Percentiles rank a stretch among this genome's conserved stretches.
Evolutionary conservation across 2,113 vertebrate genomes (phyloP).

Genomic region (Thalassarche chlororhynchos): DNA sequence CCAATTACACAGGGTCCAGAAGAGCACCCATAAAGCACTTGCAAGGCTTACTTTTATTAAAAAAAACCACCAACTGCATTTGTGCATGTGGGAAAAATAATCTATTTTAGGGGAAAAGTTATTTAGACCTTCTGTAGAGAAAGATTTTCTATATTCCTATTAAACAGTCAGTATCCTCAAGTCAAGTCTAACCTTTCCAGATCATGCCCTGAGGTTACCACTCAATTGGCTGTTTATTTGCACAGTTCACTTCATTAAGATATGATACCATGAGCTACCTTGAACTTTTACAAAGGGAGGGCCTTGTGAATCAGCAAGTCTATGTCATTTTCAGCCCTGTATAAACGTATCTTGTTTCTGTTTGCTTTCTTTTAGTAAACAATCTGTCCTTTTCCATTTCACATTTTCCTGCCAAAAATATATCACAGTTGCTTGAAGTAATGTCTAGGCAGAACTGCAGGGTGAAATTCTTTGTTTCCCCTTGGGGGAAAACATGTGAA

Average conservation of each 20-base stretch:
- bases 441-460: not conserved
- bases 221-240: conserved; percentile 9
- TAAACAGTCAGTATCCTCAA: conserved; percentile 33
- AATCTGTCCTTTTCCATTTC: conserved; percentile 5
- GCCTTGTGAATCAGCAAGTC: not conserved
- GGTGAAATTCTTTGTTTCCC: not conserved
- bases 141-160: not conserved
- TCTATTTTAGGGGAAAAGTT: not conserved
- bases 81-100: not conserved
- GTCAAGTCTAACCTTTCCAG: conserved; percentile 38
- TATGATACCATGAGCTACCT: not conserved
- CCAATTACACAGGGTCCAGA: not conserved
- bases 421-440: not conserved
- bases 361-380: conserved; percentile 28
- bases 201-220: conserved; percentile 4
- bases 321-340: not conserved
- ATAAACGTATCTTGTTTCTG: not conserved
- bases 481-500: not conserved
- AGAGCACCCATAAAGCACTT: not conserved
- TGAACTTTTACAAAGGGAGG: not conserved
- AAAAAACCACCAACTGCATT: not conserved
- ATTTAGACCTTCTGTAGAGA: not conserved
- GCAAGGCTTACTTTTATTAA: not conserved
- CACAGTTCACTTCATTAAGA: conserved; percentile 23
- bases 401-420: conserved; percentile 2